Conservation (phyloP, 1,140 invertebrate species). For the Drosophila orosa region DNA sequence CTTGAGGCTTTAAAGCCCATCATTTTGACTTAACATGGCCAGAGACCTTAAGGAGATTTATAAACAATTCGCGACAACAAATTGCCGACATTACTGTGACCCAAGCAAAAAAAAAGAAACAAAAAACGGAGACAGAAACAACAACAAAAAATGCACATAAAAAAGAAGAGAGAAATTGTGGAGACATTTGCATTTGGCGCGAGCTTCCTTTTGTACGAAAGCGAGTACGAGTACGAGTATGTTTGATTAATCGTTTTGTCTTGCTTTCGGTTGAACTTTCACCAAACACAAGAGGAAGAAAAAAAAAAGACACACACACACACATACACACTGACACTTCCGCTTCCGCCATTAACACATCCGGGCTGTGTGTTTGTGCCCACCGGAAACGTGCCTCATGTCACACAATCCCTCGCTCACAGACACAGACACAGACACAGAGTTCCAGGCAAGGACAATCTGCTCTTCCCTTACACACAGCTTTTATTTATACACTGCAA, state of each 20-base stretch:
- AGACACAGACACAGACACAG: background rate
- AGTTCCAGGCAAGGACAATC: constrained; percentile 23
- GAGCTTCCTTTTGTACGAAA: constrained; percentile 18
- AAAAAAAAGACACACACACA: constrained; percentile 6
- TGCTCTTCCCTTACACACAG: constrained; percentile 22
- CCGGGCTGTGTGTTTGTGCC: constrained; percentile 67
- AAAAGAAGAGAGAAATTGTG: constrained; percentile 6
- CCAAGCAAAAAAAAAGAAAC: background rate
- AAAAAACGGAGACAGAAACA: background rate
- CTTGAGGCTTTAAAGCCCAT: constrained; percentile 13
- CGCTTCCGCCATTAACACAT: constrained; percentile 81
- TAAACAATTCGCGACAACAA: constrained; percentile 43
- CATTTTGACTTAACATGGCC: constrained; percentile 8
- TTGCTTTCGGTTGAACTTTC: constrained; percentile 41
- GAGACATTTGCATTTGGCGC: constrained; percentile 44
- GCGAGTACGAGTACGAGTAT: constrained; percentile 29
- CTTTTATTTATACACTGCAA: constrained; percentile 4
- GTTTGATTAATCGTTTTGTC: constrained; percentile 60
- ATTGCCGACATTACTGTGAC: constrained; percentile 37
- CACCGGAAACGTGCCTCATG: constrained; percentile 56
- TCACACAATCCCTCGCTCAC: constrained; percentile 20
- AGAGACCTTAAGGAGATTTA: constrained; percentile 36
- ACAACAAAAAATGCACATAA: background rate
- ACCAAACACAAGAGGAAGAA: constrained; percentile 12
- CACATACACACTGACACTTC: constrained; percentile 60